Conservation (phyloP, 2,888 invertebrate species). For the Scotopteryx bipunctaria region DNA sequence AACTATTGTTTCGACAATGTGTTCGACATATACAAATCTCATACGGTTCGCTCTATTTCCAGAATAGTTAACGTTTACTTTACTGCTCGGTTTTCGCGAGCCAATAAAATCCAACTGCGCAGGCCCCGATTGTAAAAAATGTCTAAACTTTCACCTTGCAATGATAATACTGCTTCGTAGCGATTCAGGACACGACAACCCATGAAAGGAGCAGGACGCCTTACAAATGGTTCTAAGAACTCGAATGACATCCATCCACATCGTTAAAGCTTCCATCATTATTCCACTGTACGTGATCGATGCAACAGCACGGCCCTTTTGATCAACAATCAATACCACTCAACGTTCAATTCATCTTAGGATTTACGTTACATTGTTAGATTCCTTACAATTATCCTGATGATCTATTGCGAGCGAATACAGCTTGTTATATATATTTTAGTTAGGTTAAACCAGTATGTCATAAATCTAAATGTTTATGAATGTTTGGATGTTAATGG, state of each 20-base stretch:
- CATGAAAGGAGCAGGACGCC: conserved; percentile 30
- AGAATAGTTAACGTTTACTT: conserved; percentile 65
- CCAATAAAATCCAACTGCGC: conserved; percentile 56
- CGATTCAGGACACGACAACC: conserved; percentile 34
- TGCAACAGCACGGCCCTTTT: conserved; percentile 62
- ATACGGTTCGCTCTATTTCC: conserved; percentile 69
- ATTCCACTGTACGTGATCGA: conserved; percentile 57
- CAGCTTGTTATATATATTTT: conserved; percentile 15
- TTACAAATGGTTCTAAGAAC: conserved; percentile 51
- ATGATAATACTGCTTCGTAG: conserved; percentile 24
- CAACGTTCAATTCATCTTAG: conserved; percentile 64
- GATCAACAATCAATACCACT: conserved; percentile 70
- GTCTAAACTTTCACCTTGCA: conserved; percentile 24
- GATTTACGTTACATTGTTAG: conserved; percentile 71
- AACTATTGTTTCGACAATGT: conserved; percentile 71
- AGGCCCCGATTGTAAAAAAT: conserved; percentile 49
- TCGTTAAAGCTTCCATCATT: conserved; percentile 60
- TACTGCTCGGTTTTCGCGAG: conserved; percentile 64
- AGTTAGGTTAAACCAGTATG: too few relatives aligned
- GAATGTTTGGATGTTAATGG: too few relatives aligned
- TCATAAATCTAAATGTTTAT: background rate
- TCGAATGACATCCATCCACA: conserved; percentile 53
- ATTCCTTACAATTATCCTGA: conserved; percentile 62
- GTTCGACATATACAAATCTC: conserved; percentile 67
- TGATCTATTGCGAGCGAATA: conserved; percentile 46